phyloP scores from a whole-genome alignment of 2,888 invertebrate genomes.

The Caradrina clavipalpis region DNA sequence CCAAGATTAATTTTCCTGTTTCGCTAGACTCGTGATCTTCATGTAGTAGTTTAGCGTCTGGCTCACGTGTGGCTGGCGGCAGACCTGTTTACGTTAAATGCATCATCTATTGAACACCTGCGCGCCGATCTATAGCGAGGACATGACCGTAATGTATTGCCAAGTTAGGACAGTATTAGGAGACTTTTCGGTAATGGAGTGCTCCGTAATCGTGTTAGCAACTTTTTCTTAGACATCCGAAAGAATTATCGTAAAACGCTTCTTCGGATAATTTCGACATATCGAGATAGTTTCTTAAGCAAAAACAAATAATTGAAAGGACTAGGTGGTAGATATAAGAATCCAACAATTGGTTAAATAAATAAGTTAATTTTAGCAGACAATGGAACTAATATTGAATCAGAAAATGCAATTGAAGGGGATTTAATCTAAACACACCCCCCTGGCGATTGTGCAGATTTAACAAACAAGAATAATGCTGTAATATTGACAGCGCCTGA shows the following conservation, averaged over 20 bases:
- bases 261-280: slow-evolving; percentile 45
- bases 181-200: slow-evolving; percentile 65
- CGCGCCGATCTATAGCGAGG: slow-evolving; percentile 78
- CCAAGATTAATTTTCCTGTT: slow-evolving; percentile 50
- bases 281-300: slow-evolving; percentile 20
- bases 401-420: not conserved
- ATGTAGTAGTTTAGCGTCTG: slow-evolving; percentile 72
- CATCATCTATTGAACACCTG: slow-evolving; percentile 79
- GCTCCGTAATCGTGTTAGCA: slow-evolving; percentile 65
- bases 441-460: not conserved
- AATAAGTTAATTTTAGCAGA: slow-evolving; percentile 12
- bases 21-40: slow-evolving; percentile 51
- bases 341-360: slow-evolving; percentile 21
- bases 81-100: slow-evolving; percentile 71
- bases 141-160: slow-evolving; percentile 81
- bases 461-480: not conserved
- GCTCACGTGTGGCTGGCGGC: slow-evolving; percentile 74
- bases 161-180: slow-evolving; percentile 61
- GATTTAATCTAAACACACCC: slow-evolving; percentile 26
- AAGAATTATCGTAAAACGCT: slow-evolving; percentile 63
- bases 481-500: not conserved
- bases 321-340: not conserved
- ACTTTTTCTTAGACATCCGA: slow-evolving; percentile 63
- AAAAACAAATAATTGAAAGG: slow-evolving; percentile 10
- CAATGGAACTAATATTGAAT: slow-evolving; percentile 7